Evolutionary conservation across 2,113 vertebrate species (phyloP), one percentile per base, ranked within the genome.

Genomic region (Puntigrus tetrazona): DNA sequence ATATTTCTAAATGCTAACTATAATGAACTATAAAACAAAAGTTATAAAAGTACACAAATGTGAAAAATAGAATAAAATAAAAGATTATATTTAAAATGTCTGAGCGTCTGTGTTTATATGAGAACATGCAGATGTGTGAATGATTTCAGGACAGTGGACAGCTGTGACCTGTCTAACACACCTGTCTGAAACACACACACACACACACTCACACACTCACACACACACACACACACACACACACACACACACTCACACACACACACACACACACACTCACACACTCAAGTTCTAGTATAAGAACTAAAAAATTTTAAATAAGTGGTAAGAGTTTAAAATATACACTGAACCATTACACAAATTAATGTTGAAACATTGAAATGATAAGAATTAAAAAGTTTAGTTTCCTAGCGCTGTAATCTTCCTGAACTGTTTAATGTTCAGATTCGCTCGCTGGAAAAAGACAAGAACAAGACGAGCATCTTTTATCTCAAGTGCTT

Each of bases 161-260:
- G 92, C 92, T 94, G 94, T 81, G 83, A 34, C 87, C 84, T 86
- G 78, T 86, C 85, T 55, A 65, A 87, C 86, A 86, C 91, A 91
- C 90, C 90, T 93, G 89, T 81, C 78, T 45, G 81, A 63, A 73
- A 82, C 84, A 70, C 82, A 86, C 72, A 57, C 61, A 78, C 70
- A 59, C 69, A 36, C 31, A 20, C 16, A 1, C 14, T 36, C 65
- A 52, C 47, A 77, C 45, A 52, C 47, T 14, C 9, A 31, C 43
- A 65, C 9, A 29, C 63, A 16, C 11, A 16, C 61, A 52, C 50
- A 45, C 43, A 45, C 50, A 52, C 50, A 52, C 50, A 52, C 52
- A 9, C 55, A n/a, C n/a, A n/a, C n/a, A n/a, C n/a, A n/a, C n/a
- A n/a, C n/a, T n/a, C n/a, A n/a, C n/a, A n/a, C n/a, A n/a, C n/a